These are phyloP conservation scores for Acrossocheilus wenchowensis DNA, from an alignment of 2,797 vertebrate genomes.

Conservation along the genomic window DNA sequence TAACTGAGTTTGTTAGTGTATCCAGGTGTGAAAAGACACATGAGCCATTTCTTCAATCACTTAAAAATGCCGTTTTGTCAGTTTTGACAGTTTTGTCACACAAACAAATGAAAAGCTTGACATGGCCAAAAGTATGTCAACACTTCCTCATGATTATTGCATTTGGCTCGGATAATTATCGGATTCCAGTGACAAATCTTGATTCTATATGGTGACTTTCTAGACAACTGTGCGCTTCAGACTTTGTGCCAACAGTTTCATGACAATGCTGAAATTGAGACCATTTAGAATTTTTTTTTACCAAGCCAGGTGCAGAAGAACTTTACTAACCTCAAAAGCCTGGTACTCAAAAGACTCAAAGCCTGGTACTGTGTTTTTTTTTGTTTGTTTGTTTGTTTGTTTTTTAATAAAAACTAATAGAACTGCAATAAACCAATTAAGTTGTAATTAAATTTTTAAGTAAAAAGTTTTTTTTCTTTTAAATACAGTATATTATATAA, in stretches of 20 bases:
- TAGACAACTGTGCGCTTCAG: background rate
- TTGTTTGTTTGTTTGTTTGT: too few relatives aligned
- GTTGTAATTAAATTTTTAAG: background rate
- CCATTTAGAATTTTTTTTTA: background rate
- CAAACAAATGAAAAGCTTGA: background rate
- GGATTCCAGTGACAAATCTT: background rate
- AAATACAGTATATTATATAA: background rate
- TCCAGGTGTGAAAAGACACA: background rate
- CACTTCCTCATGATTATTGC: background rate
- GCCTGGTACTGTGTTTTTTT: too few relatives aligned
- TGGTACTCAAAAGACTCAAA: too few relatives aligned
- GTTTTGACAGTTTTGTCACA: conserved; percentile 1
- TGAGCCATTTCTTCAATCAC: background rate
- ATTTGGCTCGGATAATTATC: background rate
- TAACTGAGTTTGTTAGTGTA: background rate
- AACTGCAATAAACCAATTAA: too few relatives aligned
- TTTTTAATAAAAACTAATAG: too few relatives aligned
- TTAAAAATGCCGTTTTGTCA: background rate
- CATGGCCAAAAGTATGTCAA: background rate
- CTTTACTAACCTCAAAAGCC: background rate
- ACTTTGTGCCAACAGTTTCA: background rate
- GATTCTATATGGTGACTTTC: background rate
- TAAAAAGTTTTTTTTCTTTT: too few relatives aligned
- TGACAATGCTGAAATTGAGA: background rate
- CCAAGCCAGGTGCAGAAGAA: background rate